A percentile compares a stretch with the other conserved stretches of the same genome.
Evolutionary conservation across 2,888 invertebrate species (phyloP).

Genomic region (Antheraea assamensis): DNA sequence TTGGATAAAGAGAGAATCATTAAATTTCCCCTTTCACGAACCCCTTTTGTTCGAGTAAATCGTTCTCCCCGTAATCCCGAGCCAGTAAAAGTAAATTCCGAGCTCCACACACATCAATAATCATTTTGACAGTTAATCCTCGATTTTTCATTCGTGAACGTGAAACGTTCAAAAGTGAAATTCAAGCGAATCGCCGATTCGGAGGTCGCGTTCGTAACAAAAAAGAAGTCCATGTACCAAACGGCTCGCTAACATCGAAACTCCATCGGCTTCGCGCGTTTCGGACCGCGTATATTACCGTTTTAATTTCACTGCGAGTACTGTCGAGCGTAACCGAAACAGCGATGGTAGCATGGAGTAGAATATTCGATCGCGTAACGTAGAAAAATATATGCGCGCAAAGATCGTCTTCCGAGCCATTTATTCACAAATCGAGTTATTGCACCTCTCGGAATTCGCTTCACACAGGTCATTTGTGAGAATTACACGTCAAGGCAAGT

Average conservation of each 20-base stretch:
- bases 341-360: conserved; percentile 61
- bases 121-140: conserved; percentile 73
- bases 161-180: conserved; percentile 52
- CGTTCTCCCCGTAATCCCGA: conserved; percentile 50
- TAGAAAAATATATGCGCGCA: conserved; percentile 40
- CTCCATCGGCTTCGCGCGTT: conserved; percentile 54
- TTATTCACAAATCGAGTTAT: conserved; percentile 79
- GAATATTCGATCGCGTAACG: conserved; percentile 45
- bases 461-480: conserved; percentile 74
- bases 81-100: conserved; percentile 69
- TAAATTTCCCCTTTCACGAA: conserved; percentile 22
- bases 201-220: conserved; percentile 53
- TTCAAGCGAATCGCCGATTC: conserved; percentile 29
- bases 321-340: conserved; percentile 53
- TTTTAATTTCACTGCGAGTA: conserved; percentile 57
- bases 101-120: conserved; percentile 71
- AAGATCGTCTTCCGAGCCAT: conserved; percentile 79
- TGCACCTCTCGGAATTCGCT: conserved; percentile 74
- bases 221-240: conserved; percentile 61
- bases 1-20: neutral
- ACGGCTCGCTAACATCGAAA: conserved; percentile 52
- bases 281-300: conserved; percentile 65
- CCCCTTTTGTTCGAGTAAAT: conserved; percentile 25
- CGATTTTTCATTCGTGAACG: conserved; percentile 71
- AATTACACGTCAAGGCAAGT: conserved; percentile 63